These are phyloP conservation scores for Hecatera dysodea DNA, from an alignment of 2,888 invertebrate genomes.

Conservation along the genomic window DNA sequence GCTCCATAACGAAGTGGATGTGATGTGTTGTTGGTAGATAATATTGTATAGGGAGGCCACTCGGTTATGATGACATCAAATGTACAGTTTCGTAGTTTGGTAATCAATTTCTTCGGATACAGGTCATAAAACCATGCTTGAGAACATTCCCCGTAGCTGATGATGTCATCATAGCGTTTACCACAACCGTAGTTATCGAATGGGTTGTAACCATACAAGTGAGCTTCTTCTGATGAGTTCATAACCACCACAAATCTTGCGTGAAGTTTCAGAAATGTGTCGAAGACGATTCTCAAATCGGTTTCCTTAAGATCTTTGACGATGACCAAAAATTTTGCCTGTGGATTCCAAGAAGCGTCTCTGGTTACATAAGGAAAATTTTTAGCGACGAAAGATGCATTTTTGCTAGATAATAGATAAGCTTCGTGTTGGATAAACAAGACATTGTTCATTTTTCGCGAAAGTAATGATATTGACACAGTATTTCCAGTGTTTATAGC, in stretches of 20 bases:
- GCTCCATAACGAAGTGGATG: slow-evolving; percentile 58
- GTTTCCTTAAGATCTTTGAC: slow-evolving; percentile 61
- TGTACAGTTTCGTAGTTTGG: slow-evolving; percentile 75
- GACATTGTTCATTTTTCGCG: slow-evolving; percentile 1
- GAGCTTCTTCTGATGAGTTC: slow-evolving; percentile 68
- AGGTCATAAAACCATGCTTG: slow-evolving; percentile 55
- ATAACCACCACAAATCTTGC: slow-evolving; percentile 71
- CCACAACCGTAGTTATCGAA: slow-evolving; percentile 80
- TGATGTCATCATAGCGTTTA: slow-evolving; percentile 72
- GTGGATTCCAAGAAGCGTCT: slow-evolving; percentile 74
- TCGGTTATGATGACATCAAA: slow-evolving; percentile 71
- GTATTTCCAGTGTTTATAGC: slow-evolving; percentile 32
- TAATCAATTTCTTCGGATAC: slow-evolving; percentile 69
- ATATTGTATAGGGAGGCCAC: slow-evolving; percentile 73
- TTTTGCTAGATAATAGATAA: slow-evolving; percentile 69
- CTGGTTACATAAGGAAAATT: slow-evolving; percentile 58
- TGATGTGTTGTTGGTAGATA: slow-evolving; percentile 34
- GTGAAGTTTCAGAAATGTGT: slow-evolving; percentile 69
- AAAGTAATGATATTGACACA: slow-evolving; percentile 30
- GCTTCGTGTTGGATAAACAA: slow-evolving; percentile 48
- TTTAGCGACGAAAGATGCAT: slow-evolving; percentile 56
- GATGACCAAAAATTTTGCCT: slow-evolving; percentile 71
- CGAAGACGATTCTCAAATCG: slow-evolving; percentile 70
- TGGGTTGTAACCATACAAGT: slow-evolving; percentile 79
- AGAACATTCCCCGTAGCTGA: slow-evolving; percentile 74